A percentile compares a stretch with the other conserved stretches of the same genome.
Conservation (phyloP, 2,113 vertebrate species). For the Hucho hucho region DNA sequence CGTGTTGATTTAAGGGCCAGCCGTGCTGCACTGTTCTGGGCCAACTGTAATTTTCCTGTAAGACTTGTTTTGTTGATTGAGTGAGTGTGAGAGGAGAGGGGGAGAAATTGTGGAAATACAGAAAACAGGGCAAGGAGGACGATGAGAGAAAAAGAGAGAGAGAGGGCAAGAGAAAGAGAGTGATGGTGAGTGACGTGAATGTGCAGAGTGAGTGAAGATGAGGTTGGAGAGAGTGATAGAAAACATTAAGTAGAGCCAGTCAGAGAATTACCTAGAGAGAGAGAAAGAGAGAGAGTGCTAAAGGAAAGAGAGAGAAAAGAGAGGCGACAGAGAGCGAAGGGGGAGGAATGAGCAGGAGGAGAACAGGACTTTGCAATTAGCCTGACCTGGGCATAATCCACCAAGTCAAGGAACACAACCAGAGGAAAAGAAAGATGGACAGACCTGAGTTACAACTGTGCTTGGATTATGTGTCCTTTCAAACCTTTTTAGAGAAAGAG, state of each 20-base stretch:
- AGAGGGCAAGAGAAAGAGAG: conserved; percentile 18
- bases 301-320: conserved; percentile 2
- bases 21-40: too few relatives aligned
- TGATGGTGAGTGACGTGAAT: neutral
- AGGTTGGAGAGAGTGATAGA: neutral
- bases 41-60: too few relatives aligned
- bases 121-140: conserved; percentile 17
- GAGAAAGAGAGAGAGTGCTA: neutral
- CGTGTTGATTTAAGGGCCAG: too few relatives aligned
- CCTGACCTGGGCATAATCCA: conserved; percentile 5
- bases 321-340: neutral
- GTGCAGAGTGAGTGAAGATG: neutral
- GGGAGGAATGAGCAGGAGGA: neutral
- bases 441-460: neutral
- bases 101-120: neutral
- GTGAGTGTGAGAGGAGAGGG: conserved; percentile 17
- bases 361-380: conserved; percentile 25
- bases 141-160: conserved; percentile 24
- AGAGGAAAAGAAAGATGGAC: neutral
- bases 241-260: neutral
- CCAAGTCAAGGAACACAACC: neutral
- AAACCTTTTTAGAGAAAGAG: neutral
- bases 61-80: conserved; percentile 1
- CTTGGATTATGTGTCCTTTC: neutral
- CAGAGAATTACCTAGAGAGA: neutral